Base-by-base conservation (phyloP, 2,888 invertebrate species). In the Drosophila sordidula region DNA sequence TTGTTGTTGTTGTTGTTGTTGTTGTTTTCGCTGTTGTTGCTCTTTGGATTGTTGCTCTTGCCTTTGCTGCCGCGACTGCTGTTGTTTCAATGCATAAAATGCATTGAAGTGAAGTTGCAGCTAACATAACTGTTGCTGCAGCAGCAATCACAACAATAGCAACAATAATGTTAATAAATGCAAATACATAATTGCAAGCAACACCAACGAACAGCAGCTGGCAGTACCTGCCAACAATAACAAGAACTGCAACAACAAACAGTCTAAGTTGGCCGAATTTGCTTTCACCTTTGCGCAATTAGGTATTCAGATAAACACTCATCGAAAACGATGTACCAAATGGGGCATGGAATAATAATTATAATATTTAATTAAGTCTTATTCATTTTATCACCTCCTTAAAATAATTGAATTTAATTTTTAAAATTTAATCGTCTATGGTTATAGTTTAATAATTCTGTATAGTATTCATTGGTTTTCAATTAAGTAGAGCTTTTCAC, bases 131-230 rank as follows among this genome's bases (percentile, higher is more conserved):
- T 68, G 44, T 44, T 70, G 44, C 29, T 51, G n/a, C 32, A 45
- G 46, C 39, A 72, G 71, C 69, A 69, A 66, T 54, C 70, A 49
- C 50, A 68, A 75, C 78, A 71, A 51, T 41, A 65, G 42, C 65
- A 75, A 79, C 79, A 78, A 59, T 63, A 84, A 71, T 65, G 70
- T 67, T 78, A 75, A 77, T 76, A 70, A 73, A 73, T 75, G 51
- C 79, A 82, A 87, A 62, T 47, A 29, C 62, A 62, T 68, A 63
- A 41, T 14, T 74, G 51, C 63, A 66, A 58, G 58, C 49, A 66
- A 59, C 52, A 78, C 49, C 55, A 64, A 51, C 63, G 57, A 50
- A 62, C 45, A 63, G 26, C 51, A 58, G 44, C 29, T 29, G 46
- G 26, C 49, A 38, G 18, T 61, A 59, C 18, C 58, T 55, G 63